These are phyloP conservation scores for Girardia tigrina DNA, from an alignment of 2,888 invertebrate genomes.

Conservation along the genomic window DNA sequence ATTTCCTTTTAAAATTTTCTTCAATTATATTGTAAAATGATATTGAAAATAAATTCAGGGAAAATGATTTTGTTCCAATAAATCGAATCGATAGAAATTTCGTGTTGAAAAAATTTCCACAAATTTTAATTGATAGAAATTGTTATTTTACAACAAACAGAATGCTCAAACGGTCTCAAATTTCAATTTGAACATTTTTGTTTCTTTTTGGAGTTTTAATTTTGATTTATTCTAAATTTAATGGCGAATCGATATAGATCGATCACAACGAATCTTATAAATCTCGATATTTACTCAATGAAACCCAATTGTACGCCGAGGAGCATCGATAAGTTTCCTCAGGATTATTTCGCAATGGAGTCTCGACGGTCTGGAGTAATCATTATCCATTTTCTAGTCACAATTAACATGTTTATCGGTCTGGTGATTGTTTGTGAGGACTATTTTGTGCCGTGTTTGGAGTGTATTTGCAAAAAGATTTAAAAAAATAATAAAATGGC, in stretches of 20 bases:
- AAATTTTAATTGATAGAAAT: no score
- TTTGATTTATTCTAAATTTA: background rate
- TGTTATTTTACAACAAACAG: no score
- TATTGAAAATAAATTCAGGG: no score
- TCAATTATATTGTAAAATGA: no score
- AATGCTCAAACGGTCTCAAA: background rate
- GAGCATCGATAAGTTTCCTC: constrained; percentile 72
- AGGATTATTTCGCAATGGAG: constrained; percentile 63
- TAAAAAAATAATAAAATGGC: no score
- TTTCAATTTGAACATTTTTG: background rate
- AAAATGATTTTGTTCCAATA: no score
- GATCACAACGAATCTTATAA: background rate
- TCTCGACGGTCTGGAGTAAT: constrained; percentile 68
- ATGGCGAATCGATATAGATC: background rate
- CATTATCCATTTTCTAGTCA: constrained; percentile 64
- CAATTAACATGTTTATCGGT: constrained; percentile 66
- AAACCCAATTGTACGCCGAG: constrained; percentile 57
- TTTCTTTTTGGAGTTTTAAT: background rate
- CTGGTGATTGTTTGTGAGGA: constrained; percentile 78
- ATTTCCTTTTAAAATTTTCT: no score
- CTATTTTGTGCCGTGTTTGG: constrained; percentile 80
- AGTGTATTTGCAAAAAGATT: constrained; percentile 70
- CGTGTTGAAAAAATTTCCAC: no score
- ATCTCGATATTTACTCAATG: background rate
- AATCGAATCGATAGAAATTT: no score